These are phyloP conservation scores for Sycobia sp. DNA, from an alignment of 1,140 invertebrate species.

Conservation along the genomic window DNA sequence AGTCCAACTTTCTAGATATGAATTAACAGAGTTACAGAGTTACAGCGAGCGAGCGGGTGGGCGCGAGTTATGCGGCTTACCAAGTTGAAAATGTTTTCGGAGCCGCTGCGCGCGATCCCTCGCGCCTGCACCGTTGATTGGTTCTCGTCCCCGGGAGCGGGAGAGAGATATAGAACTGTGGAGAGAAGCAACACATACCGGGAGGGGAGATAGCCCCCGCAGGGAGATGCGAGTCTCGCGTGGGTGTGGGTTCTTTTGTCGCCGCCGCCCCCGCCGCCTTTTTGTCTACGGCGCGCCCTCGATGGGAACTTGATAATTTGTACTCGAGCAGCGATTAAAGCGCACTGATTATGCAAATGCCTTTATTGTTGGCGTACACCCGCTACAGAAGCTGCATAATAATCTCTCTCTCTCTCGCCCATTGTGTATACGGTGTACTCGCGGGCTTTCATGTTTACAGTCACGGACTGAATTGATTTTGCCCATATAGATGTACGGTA, in stretches of 20 bases:
- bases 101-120: conserved; percentile 2
- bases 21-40: conserved; percentile 62
- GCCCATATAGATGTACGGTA: no score
- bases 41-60: conserved; percentile 40
- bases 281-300: no score
- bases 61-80: conserved; percentile 55
- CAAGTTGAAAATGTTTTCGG: conserved; percentile 53
- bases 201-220: neutral
- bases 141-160: neutral
- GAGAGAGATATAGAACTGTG: neutral
- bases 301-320: conserved; percentile 20
- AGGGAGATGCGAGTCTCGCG: neutral
- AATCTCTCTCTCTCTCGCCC: neutral
- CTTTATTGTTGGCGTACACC: conserved; percentile 14
- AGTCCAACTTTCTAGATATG: conserved; percentile 58
- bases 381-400: conserved; percentile 3
- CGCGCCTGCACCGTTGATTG: conserved; percentile 13
- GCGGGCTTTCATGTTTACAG: no score
- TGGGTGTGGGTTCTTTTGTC: conserved; percentile 4
- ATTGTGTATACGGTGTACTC: neutral
- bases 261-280: no score
- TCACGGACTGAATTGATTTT: conserved; percentile 20
- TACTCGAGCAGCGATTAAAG: conserved; percentile 5
- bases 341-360: conserved; percentile 31
- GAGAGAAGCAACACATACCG: neutral